Conservation (phyloP, 2,888 invertebrate species). For the Spisula subtruncata region DNA sequence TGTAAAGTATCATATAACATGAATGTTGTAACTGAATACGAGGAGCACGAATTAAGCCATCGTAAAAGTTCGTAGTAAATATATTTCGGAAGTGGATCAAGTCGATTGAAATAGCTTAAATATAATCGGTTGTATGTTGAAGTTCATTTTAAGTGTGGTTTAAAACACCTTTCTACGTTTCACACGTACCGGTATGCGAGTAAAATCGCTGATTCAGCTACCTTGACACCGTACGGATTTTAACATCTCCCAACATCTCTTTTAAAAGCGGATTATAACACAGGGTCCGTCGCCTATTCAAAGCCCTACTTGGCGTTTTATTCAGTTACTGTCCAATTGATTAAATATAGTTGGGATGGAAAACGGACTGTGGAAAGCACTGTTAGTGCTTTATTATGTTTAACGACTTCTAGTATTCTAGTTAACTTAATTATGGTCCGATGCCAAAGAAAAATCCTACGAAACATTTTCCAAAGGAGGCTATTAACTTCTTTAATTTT, state of each 20-base stretch:
- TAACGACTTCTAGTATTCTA: too few relatives aligned
- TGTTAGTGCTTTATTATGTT: too few relatives aligned
- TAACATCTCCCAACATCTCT: neutral
- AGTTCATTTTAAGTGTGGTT: neutral
- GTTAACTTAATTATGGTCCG: too few relatives aligned
- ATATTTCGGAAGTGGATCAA: neutral
- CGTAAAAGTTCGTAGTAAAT: neutral
- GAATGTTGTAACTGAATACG: neutral
- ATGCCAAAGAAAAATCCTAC: too few relatives aligned
- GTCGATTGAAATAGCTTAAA: neutral
- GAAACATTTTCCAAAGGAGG: too few relatives aligned
- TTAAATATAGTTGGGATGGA: too few relatives aligned
- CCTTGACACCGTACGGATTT: neutral
- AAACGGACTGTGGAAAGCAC: too few relatives aligned
- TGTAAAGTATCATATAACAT: neutral
- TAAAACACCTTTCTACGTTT: neutral
- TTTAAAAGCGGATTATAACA: neutral
- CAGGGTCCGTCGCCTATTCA: too few relatives aligned
- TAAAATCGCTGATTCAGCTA: conserved; percentile 19
- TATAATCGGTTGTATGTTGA: neutral
- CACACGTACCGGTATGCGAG: neutral
- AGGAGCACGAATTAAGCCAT: neutral
- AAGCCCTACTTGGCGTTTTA: too few relatives aligned
- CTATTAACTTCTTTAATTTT: too few relatives aligned
- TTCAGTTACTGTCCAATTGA: too few relatives aligned